Evolutionary conservation across 2,797 vertebrate genomes (phyloP).

Genomic region (Eulemur coronatus): DNA sequence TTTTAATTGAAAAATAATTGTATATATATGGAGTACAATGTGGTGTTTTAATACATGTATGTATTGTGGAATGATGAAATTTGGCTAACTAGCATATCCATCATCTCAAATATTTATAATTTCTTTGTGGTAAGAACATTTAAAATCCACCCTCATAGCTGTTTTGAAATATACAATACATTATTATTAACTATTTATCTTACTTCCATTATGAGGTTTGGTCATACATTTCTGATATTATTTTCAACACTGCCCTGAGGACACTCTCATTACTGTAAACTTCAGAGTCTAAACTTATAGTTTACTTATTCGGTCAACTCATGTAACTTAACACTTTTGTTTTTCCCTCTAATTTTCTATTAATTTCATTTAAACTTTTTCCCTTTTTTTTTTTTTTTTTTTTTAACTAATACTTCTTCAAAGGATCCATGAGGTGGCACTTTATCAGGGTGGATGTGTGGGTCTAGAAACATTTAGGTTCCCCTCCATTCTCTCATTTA

Average conservation of each 20-base stretch:
- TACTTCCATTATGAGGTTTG: background rate
- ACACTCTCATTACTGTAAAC: background rate
- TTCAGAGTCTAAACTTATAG: background rate
- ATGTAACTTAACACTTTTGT: background rate
- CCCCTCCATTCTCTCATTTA: background rate
- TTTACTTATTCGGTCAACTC: background rate
- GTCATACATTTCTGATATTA: background rate
- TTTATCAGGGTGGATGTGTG: background rate
- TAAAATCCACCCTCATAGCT: background rate
- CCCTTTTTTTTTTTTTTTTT: background rate
- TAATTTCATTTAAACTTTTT: background rate
- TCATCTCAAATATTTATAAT: background rate
- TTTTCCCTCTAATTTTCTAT: background rate
- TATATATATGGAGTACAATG: background rate
- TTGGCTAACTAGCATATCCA: background rate
- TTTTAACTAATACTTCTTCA: background rate
- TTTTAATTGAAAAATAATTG: background rate
- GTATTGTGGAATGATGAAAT: background rate
- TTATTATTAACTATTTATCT: background rate
- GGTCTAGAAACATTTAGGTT: background rate
- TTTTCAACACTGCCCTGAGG: background rate
- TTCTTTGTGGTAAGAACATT: background rate
- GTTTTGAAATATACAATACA: background rate
- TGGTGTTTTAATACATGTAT: background rate
- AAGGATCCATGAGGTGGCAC: background rate